phyloP scores from a whole-genome alignment of 2,888 invertebrate genomes.

The Psylliodes chrysocephalus region DNA sequence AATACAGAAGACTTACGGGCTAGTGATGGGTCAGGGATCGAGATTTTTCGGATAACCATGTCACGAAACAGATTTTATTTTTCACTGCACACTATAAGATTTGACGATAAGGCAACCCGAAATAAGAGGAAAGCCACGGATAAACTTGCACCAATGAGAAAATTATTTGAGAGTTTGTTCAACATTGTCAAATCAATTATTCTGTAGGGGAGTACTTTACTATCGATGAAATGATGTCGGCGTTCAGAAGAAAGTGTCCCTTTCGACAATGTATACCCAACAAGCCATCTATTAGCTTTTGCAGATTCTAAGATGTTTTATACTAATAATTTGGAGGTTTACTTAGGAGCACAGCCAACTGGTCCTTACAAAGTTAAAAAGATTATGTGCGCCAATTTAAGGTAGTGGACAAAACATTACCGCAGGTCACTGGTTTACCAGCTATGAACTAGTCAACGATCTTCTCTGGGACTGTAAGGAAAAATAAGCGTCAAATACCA shows the following conservation, averaged over 20 bases:
- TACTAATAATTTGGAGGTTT: constrained; percentile 29
- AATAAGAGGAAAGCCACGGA: background rate
- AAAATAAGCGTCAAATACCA: too few relatives aligned
- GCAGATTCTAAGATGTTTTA: constrained; percentile 14
- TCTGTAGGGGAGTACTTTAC: too few relatives aligned
- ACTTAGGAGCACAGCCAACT: constrained; percentile 36
- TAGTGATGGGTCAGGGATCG: constrained; percentile 27
- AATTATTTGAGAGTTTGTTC: background rate
- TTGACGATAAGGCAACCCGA: background rate
- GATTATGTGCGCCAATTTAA: constrained; percentile 13
- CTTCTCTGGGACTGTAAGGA: background rate
- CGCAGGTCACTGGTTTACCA: background rate
- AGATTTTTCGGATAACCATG: constrained; percentile 34
- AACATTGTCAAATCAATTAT: constrained; percentile 1
- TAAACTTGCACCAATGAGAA: constrained; percentile 4
- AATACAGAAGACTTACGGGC: constrained; percentile 32
- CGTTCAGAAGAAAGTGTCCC: constrained; percentile 15
- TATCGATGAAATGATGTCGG: constrained; percentile 21
- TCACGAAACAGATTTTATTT: constrained; percentile 23
- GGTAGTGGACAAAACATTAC: background rate
- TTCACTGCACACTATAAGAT: background rate
- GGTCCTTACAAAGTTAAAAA: constrained; percentile 27
- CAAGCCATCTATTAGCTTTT: constrained; percentile 18
- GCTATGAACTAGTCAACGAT: background rate
- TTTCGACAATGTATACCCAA: constrained; percentile 12